Conservation (phyloP, 2,797 vertebrate species). For the Pempheris klunzingeri region DNA sequence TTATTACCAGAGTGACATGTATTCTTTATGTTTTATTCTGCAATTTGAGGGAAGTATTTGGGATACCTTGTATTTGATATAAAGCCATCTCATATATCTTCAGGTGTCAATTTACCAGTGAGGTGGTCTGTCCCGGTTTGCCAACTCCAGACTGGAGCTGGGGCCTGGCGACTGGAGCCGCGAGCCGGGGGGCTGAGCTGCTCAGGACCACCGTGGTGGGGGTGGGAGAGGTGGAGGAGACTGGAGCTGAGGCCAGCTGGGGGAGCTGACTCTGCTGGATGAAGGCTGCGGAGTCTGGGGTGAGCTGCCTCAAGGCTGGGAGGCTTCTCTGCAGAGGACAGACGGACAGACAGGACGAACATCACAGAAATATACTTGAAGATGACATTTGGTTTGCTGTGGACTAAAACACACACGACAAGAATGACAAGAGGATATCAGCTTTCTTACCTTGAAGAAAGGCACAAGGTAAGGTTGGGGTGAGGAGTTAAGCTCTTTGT, state of each 20-base stretch:
- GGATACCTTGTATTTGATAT: background rate
- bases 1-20: background rate
- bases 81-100: too few species aligned
- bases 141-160: slow-evolving; percentile 91
- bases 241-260: slow-evolving; percentile 65
- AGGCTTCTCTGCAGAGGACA: slow-evolving; percentile 91
- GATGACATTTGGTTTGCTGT: background rate
- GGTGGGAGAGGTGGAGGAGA: slow-evolving; percentile 56
- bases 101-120: slow-evolving; percentile 89
- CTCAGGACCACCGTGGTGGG: slow-evolving; percentile 87
- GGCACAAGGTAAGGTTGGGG: slow-evolving; percentile 99
- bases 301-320: slow-evolving; percentile 97
- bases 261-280: slow-evolving; percentile 97
- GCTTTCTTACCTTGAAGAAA: slow-evolving; percentile 94
- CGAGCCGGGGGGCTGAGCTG: slow-evolving; percentile 79
- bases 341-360: slow-evolving; percentile 3
- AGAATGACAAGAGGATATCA: background rate
- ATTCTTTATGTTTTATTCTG: background rate
- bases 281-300: slow-evolving; percentile 95
- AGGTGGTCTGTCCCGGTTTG: slow-evolving; percentile 88
- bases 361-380: slow-evolving; percentile 1
- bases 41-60: background rate
- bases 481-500: slow-evolving; percentile 97
- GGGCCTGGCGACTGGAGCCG: slow-evolving; percentile 87
- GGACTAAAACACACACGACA: background rate